Evolutionary conservation across 2,888 invertebrate genomes (phyloP).

Genomic region (Dynastes maya): DNA sequence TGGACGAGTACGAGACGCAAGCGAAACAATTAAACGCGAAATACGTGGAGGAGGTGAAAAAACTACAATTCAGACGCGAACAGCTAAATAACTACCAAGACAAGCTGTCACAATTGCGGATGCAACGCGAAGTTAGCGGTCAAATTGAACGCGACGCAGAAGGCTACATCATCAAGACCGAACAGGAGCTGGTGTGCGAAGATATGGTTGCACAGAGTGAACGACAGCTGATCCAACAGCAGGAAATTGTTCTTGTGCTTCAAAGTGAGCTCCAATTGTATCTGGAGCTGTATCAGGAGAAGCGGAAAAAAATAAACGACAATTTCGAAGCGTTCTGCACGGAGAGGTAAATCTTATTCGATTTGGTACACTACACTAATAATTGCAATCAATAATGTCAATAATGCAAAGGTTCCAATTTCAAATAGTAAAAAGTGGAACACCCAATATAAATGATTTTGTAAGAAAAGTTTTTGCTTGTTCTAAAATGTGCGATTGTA

Average conservation of each 20-base stretch:
- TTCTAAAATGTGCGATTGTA: too few relatives aligned
- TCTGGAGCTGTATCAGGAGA: slow-evolving; percentile 59
- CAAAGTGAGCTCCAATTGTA: slow-evolving; percentile 63
- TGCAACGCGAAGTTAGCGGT: slow-evolving; percentile 53
- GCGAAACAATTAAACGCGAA: slow-evolving; percentile 54
- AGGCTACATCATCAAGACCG: slow-evolving; percentile 40
- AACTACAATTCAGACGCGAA: slow-evolving; percentile 54
- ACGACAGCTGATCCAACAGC: slow-evolving; percentile 58
- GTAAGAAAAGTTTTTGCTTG: too few relatives aligned
- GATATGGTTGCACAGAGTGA: slow-evolving; percentile 57
- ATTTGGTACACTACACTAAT: too few relatives aligned
- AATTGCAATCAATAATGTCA: too few relatives aligned
- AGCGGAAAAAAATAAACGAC: slow-evolving; percentile 61
- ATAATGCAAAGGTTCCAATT: too few relatives aligned
- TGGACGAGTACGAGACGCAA: slow-evolving; percentile 54
- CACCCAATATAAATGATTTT: too few relatives aligned
- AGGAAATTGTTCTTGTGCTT: slow-evolving; percentile 63
- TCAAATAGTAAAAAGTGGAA: too few relatives aligned
- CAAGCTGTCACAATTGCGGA: slow-evolving; percentile 56
- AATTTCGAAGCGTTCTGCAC: slow-evolving; percentile 64
- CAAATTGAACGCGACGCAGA: slow-evolving; percentile 50
- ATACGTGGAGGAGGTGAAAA: slow-evolving; percentile 57
- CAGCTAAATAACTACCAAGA: slow-evolving; percentile 55
- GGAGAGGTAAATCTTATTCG: slow-evolving; percentile 52
- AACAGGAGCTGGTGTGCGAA: slow-evolving; percentile 53